Evolutionary conservation across 2,113 vertebrate species (phyloP).

Genomic region (Falcunculus frontatus): DNA sequence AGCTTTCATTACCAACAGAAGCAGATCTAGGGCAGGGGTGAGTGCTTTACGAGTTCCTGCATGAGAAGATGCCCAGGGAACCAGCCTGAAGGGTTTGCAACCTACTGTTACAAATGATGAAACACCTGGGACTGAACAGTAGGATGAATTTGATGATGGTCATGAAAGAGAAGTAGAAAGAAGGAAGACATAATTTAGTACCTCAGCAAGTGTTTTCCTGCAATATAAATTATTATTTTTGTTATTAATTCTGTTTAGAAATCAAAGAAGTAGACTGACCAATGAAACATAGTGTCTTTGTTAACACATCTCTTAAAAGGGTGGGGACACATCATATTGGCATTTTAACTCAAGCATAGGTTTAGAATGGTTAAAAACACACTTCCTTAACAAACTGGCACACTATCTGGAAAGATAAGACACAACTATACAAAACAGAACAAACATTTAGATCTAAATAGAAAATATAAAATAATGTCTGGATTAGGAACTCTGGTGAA

Average conservation of each 20-base stretch:
- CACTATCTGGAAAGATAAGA: background rate
- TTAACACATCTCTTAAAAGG: background rate
- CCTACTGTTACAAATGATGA: background rate
- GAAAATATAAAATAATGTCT: background rate
- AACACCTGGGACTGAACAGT: background rate
- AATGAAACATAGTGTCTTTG: background rate
- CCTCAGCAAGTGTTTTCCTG: background rate
- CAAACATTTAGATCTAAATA: background rate
- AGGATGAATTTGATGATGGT: background rate
- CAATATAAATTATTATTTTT: background rate
- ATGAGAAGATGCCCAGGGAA: background rate
- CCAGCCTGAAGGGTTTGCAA: background rate
- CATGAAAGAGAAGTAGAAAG: background rate
- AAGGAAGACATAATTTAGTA: background rate
- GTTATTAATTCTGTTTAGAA: background rate
- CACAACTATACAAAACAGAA: background rate
- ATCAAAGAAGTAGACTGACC: background rate
- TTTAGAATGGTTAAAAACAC: background rate
- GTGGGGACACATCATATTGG: rapidly evolving
- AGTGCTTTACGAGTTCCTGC: background rate
- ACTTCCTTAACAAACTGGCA: background rate
- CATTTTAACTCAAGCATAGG: background rate
- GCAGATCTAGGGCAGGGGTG: background rate
- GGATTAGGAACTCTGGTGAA: background rate
- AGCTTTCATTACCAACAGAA: background rate